Conservation (phyloP, 2,113 vertebrate species). For the Passer domesticus region DNA sequence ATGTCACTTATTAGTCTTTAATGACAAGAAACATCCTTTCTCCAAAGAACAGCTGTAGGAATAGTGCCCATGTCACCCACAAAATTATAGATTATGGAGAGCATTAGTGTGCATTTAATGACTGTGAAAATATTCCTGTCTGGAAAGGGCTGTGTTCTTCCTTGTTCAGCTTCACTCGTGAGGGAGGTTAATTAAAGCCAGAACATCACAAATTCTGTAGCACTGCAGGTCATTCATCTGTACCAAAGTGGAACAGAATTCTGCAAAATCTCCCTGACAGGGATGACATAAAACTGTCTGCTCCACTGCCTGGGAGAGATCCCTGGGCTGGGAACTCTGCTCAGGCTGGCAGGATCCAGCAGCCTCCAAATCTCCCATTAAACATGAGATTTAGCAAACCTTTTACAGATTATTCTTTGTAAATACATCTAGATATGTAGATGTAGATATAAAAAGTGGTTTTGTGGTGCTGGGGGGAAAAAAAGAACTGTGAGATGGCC, state of each 20-base stretch:
- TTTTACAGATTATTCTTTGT: background rate
- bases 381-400: background rate
- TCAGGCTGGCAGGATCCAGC: background rate
- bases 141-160: background rate
- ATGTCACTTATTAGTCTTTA: slow-evolving; percentile 87
- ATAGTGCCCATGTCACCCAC: slow-evolving; percentile 76
- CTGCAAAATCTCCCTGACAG: background rate
- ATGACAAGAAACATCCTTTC: slow-evolving; percentile 83
- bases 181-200: slow-evolving; percentile 60
- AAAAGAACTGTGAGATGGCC: background rate
- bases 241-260: background rate
- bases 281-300: background rate
- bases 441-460: background rate
- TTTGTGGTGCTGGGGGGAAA: background rate
- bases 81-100: slow-evolving; percentile 70
- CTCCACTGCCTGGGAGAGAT: background rate
- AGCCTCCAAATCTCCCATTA: background rate
- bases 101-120: slow-evolving; percentile 71
- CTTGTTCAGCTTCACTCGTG: background rate
- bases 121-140: slow-evolving; percentile 54
- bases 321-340: background rate
- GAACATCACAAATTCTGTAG: background rate
- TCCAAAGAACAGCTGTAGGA: slow-evolving; percentile 80
- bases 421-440: accelerated
- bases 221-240: background rate